phyloP scores from a whole-genome alignment of 2,797 vertebrate genomes.

The Acrossocheilus fasciatus region DNA sequence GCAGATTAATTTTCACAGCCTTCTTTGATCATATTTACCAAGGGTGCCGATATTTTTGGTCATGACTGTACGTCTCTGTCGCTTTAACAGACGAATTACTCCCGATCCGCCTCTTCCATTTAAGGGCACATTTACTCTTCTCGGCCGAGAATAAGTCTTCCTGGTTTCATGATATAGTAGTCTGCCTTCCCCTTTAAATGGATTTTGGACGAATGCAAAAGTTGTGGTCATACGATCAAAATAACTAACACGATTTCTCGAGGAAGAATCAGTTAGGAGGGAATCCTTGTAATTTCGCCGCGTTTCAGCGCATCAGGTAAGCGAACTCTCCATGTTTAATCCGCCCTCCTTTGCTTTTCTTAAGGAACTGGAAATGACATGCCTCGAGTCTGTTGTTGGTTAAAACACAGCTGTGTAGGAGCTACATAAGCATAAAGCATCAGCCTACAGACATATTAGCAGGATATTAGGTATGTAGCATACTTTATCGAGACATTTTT shows the following conservation, averaged over 20 bases:
- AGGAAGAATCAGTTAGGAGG: not conserved
- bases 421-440: not conserved
- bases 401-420: constrained; percentile 10
- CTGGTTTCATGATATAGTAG: constrained; percentile 56
- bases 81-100: constrained; percentile 62
- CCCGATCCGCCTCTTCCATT: constrained; percentile 65
- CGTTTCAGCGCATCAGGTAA: constrained; percentile 33
- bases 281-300: not conserved
- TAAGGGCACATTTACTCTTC: constrained; percentile 69
- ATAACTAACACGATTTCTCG: constrained; percentile 12
- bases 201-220: constrained; percentile 30
- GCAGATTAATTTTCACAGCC: too few species aligned
- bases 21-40: too few species aligned
- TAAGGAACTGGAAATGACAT: constrained; percentile 50
- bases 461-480: constrained; percentile 6
- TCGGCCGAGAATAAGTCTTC: constrained; percentile 64
- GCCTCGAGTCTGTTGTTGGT: constrained; percentile 31
- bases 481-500: not conserved
- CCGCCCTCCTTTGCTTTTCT: constrained; percentile 29
- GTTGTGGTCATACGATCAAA: constrained; percentile 35
- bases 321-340: constrained; percentile 19
- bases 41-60: too few species aligned
- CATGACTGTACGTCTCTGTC: constrained; percentile 24
- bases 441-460: not conserved
- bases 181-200: constrained; percentile 59